phyloP scores from a whole-genome alignment of 2,888 invertebrate species.

The Neria commutata region DNA sequence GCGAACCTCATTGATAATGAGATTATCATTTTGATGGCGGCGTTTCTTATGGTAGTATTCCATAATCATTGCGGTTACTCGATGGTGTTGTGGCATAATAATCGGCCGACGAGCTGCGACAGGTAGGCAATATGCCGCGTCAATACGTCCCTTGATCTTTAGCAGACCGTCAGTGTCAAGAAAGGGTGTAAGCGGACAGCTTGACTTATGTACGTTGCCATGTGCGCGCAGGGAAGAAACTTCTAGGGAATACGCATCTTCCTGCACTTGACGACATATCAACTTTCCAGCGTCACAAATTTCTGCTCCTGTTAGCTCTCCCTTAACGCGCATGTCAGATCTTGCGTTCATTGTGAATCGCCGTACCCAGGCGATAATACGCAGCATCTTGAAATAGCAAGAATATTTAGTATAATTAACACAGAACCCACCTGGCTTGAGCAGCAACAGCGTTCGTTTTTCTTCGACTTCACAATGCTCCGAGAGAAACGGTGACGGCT shows the following conservation, averaged over 20 bases:
- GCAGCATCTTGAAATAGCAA: slow-evolving; percentile 2
- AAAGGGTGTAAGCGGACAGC: not conserved
- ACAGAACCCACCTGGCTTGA: not conserved
- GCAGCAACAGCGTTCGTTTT: not conserved
- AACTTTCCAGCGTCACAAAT: no score
- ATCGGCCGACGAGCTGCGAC: not conserved
- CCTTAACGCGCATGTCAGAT: no score
- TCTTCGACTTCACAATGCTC: not conserved
- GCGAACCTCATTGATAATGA: slow-evolving; percentile 19
- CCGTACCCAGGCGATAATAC: slow-evolving; percentile 1
- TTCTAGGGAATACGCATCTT: not conserved
- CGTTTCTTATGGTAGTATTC: not conserved
- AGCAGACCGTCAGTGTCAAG: not conserved
- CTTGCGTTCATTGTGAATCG: not conserved
- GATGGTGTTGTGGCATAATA: slow-evolving; percentile 6
- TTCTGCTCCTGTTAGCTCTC: no score
- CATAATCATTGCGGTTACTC: not conserved
- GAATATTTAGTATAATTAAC: slow-evolving; percentile 8
- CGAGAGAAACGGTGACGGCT: not conserved
- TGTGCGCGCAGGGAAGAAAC: not conserved
- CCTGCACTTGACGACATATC: no score
- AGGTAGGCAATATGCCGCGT: slow-evolving; percentile 10
- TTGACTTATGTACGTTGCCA: not conserved
- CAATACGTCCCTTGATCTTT: not conserved
- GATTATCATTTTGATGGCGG: slow-evolving; percentile 14